phyloP scores from a whole-genome alignment of 2,797 vertebrate genomes.

The Huso huso region DNA sequence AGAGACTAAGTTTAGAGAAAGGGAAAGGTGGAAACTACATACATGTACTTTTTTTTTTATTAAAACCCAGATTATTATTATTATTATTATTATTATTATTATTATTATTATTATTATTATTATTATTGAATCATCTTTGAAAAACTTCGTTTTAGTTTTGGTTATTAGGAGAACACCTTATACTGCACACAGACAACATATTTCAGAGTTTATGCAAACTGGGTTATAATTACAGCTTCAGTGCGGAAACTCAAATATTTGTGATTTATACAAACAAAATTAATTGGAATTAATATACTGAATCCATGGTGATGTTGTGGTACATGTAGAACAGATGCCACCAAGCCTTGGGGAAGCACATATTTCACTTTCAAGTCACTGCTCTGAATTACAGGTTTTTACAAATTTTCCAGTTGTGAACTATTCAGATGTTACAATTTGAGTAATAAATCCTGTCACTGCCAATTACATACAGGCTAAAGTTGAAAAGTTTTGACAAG shows the following conservation, averaged over 20 bases:
- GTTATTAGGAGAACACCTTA: too few relatives aligned
- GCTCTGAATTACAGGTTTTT: constrained; percentile 45
- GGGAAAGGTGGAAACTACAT: too few relatives aligned
- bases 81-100: too few relatives aligned
- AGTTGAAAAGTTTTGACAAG: constrained; percentile 31
- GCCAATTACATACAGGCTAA: constrained; percentile 30
- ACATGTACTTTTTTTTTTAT: too few relatives aligned
- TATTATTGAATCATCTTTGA: too few relatives aligned
- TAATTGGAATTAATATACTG: constrained; percentile 55
- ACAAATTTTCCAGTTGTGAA: constrained; percentile 53
- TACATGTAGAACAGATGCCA: constrained; percentile 58
- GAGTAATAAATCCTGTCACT: constrained; percentile 47
- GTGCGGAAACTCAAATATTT: constrained; percentile 52
- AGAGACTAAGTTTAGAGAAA: too few relatives aligned
- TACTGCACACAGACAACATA: constrained; percentile 6
- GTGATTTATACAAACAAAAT: constrained; percentile 43
- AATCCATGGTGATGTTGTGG: constrained; percentile 43
- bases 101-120: too few relatives aligned
- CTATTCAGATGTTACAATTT: constrained; percentile 52
- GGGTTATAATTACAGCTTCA: constrained; percentile 38
- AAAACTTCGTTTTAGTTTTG: too few relatives aligned
- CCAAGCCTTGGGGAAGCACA: constrained; percentile 55
- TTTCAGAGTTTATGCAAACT: constrained; percentile 21
- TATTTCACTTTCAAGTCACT: constrained; percentile 44
- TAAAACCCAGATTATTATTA: too few relatives aligned